phyloP scores from a whole-genome alignment of 2,888 invertebrate genomes.

The Lasioglossum calceatum region DNA sequence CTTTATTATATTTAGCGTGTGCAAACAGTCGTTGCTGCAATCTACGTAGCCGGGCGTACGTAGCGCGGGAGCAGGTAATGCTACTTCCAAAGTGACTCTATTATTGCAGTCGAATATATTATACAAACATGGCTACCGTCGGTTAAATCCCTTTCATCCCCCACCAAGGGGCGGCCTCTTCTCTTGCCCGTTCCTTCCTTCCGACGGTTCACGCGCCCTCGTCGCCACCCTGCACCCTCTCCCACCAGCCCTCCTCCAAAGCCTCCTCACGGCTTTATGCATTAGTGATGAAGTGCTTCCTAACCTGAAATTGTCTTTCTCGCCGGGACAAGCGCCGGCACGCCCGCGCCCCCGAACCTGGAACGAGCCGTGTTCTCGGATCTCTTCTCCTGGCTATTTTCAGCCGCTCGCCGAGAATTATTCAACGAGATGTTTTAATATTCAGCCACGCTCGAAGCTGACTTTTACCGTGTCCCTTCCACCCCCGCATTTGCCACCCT shows the following conservation, averaged over 20 bases:
- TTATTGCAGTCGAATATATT: slow-evolving; percentile 79
- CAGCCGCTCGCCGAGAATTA: slow-evolving; percentile 63
- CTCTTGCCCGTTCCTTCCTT: slow-evolving; percentile 20
- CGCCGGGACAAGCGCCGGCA: slow-evolving; percentile 65
- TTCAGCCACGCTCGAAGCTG: slow-evolving; percentile 47
- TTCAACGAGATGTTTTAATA: slow-evolving; percentile 67
- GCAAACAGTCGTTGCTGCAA: slow-evolving; percentile 78
- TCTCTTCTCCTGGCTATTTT: slow-evolving; percentile 66
- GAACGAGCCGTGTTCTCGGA: slow-evolving; percentile 65
- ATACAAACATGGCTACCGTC: slow-evolving; percentile 72
- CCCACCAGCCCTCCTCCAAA: background rate
- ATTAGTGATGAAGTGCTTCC: slow-evolving; percentile 74
- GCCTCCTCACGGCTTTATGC: slow-evolving; percentile 69
- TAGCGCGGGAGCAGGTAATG: slow-evolving; percentile 75
- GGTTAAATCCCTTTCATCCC: slow-evolving; percentile 62
- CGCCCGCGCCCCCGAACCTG: slow-evolving; percentile 49
- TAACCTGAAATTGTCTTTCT: slow-evolving; percentile 75
- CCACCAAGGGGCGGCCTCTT: background rate
- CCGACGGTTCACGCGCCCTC: slow-evolving; percentile 29
- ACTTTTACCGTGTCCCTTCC: slow-evolving; percentile 39
- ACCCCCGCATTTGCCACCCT: background rate
- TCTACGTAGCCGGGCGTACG: slow-evolving; percentile 64
- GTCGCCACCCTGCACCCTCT: background rate
- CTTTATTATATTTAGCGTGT: slow-evolving; percentile 80
- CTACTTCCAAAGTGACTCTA: slow-evolving; percentile 78